Base-by-base conservation (phyloP, 1,140 invertebrate genomes). In the Drosophila micromelanica region DNA sequence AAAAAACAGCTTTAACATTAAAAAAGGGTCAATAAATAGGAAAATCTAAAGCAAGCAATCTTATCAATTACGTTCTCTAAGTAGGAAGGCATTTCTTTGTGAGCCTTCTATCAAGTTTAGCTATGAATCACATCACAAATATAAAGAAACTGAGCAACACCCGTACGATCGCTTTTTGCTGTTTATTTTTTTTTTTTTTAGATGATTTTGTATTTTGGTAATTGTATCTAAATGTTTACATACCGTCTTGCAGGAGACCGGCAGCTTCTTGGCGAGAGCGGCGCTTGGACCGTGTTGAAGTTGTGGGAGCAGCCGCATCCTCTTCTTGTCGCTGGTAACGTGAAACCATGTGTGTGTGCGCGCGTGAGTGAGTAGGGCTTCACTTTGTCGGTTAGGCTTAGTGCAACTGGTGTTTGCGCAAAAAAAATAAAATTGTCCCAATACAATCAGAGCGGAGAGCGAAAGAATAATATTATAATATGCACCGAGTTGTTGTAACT, bases 261-360 rank as follows among this genome's bases (percentile, higher is more conserved):
- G 69, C 20, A 45, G 42, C 51, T 35, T 72, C 69, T 52, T 51
- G 35, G 13, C 52, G 62, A 9, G 54, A 52, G 12, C 54, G 52
- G 3, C 45, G 45, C 13, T 49, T 55, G 30, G 42, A 46, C 7
- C 20, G 42, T 5, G 17, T 30, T 49, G 48, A 27, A 46, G 63
- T 12, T 57, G 52, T 63, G 5, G 60, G 40, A 17, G 43, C 9
- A 27, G 40, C 56, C 7, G 30, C 63, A 73, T 73, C 70, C 49
- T 73, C 70, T 48, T 57, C 20, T 35, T 73, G 70, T 4, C 54
- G n/a, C n/a, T 48, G 48, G 48, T 73, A 73, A 48, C 55, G 63
- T 20, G 63, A 73, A 20, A 73, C 63, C 70, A 73, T 73, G 55
- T 54, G 55, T 55, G 52, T 54, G 30, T 32, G 30, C 6, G 30